Percentiles rank a stretch among this genome's conserved stretches.
Conservation (phyloP, 2,113 vertebrate species). For the Dipodomys ordii region DNA sequence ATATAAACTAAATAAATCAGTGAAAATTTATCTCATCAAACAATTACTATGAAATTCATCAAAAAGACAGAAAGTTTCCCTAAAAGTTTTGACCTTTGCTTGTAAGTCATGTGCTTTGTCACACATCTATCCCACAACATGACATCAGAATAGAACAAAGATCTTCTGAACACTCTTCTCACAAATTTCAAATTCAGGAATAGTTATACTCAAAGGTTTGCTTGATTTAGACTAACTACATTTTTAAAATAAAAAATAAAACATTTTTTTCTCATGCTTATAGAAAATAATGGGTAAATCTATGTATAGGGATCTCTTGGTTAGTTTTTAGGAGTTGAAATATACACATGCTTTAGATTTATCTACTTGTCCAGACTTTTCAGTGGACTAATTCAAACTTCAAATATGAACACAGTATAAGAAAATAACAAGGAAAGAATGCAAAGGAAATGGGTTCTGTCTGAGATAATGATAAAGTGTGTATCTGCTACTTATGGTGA, state of each 20-base stretch:
- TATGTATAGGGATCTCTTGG: constrained; percentile 46
- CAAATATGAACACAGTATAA: constrained; percentile 11
- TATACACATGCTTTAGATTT: constrained; percentile 18
- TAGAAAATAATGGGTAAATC: not conserved
- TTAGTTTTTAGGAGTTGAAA: constrained; percentile 69
- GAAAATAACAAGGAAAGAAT: not conserved
- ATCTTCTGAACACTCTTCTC: constrained; percentile 6
- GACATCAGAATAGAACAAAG: not conserved
- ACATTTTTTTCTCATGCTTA: constrained; percentile 48
- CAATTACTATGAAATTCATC: not conserved
- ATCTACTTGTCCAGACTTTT: constrained; percentile 11
- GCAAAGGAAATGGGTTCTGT: not conserved
- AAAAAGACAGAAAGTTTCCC: not conserved
- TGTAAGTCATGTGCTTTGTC: constrained; percentile 38
- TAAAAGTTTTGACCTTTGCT: constrained; percentile 53
- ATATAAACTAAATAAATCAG: no score
- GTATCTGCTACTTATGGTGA: not conserved
- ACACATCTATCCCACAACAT: constrained; percentile 54
- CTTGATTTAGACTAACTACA: constrained; percentile 54
- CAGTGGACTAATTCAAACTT: not conserved
- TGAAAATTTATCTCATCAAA: no score
- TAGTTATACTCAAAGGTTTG: constrained; percentile 46
- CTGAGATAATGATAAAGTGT: not conserved
- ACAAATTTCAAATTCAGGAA: constrained; percentile 68
- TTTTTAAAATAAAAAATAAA: not conserved